Evolutionary conservation across 1,140 invertebrate species (phyloP).

Genomic region (Meloidogyne exigua): DNA sequence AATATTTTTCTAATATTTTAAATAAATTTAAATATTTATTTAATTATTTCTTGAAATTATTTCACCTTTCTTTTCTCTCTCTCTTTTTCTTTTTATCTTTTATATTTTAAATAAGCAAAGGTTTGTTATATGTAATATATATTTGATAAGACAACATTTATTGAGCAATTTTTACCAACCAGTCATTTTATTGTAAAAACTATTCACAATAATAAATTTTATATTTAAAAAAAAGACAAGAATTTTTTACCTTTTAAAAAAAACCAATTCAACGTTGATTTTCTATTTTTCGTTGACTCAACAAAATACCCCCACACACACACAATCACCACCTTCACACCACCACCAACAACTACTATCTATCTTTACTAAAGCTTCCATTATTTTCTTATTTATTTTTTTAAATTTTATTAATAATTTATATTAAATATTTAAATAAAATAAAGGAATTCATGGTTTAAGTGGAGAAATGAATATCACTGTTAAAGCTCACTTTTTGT

Average conservation of each 20-base stretch:
- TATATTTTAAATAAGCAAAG: too few species aligned
- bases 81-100: too few species aligned
- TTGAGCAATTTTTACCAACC: not conserved
- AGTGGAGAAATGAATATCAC: constrained; percentile 4
- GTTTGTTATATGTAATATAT: not conserved
- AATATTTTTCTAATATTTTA: not conserved
- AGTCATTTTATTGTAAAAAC: not conserved
- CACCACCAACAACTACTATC: too few species aligned
- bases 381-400: not conserved
- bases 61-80: not conserved
- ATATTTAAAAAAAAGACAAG: too few species aligned
- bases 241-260: not conserved
- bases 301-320: not conserved
- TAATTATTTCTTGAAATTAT: not conserved
- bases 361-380: not conserved
- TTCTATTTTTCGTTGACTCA: not conserved
- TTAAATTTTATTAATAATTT: not conserved
- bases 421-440: not conserved
- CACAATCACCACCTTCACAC: not conserved
- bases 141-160: constrained; percentile 5
- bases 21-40: not conserved
- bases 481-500: not conserved
- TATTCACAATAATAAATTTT: not conserved
- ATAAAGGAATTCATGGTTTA: not conserved
- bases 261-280: not conserved